Base-by-base conservation (phyloP, 53 echinoderm and acorn worm species). In the Echinarachnius parma region DNA sequence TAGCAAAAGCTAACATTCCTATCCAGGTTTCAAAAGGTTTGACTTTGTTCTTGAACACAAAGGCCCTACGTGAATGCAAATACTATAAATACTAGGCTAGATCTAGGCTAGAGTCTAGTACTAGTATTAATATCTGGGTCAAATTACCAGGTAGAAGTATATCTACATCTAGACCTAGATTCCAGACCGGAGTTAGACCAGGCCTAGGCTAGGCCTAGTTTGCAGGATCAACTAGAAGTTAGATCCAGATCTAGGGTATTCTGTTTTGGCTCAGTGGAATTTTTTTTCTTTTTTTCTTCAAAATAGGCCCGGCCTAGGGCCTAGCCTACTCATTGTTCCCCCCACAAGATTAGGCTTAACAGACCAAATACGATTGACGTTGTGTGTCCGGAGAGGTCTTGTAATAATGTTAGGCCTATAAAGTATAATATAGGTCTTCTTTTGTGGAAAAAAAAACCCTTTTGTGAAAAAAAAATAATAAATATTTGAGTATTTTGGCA, bases 51-150 rank as follows among this genome's bases (percentile, higher is more conserved):
- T 46, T 46, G 47, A 46, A 46, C 3, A 46, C 47, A 46, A 46
- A 46, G 47, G 47, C 47, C 47, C 54, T 20, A 54, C 54, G 54
- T 54, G 54, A 54, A 54, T 54, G 54, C 54, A 54, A 54, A 54
- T 54, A 54, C 25, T 54, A 54, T 54, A 54, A 54, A 54, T 54
- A 5, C 54, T 54, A 54, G 9, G 54, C 53, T 52, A 52, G 53
- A 2, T 2, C 53, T 52, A 52, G 53, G 13, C 42, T 39, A 39
- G 13, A 39, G 42, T 9, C 42, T 39, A 39, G 7, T 39, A 39
- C 42, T 39, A 39, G 7, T 39, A 39, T 13, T 39, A 39, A 13
- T 39, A 39, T 39, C 42, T 39, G 42, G 42, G 42, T 39, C 42
- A 39, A 39, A 39, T 39, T 39, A 39, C 7, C 7, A 39, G 7